phyloP scores from a whole-genome alignment of 1,140 invertebrate genomes.

The Melanaphis sacchari region DNA sequence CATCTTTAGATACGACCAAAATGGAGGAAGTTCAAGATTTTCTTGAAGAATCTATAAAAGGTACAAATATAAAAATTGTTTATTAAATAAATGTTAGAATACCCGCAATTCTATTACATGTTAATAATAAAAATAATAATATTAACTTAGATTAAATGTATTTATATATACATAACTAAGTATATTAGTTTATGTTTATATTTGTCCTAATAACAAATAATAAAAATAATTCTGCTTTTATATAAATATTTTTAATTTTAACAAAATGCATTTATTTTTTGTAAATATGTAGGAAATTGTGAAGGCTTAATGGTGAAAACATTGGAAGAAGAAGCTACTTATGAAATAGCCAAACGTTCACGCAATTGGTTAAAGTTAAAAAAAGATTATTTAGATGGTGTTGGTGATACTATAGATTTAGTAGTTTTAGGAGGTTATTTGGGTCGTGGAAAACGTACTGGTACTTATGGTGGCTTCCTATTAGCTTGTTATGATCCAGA shows the following conservation, averaged over 20 bases:
- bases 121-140: too few relatives aligned
- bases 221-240: neutral
- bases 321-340: conserved; percentile 88
- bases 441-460: conserved; percentile 93
- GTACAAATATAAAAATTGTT: conserved; percentile 63
- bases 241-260: neutral
- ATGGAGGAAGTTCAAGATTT: conserved; percentile 95
- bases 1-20: conserved; percentile 79
- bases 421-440: conserved; percentile 95
- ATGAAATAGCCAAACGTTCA: conserved; percentile 97
- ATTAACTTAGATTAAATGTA: too few relatives aligned
- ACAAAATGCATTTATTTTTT: conserved; percentile 43
- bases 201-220: neutral
- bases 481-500: conserved; percentile 95
- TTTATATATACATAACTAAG: too few relatives aligned
- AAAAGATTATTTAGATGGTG: conserved; percentile 96
- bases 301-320: conserved; percentile 99
- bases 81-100: neutral
- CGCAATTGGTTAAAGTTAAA: conserved; percentile 98
- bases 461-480: conserved; percentile 94
- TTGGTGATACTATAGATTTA: conserved; percentile 92
- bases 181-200: too few relatives aligned
- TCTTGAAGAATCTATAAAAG: conserved; percentile 94
- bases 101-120: neutral
- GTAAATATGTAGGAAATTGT: conserved; percentile 78